Percentiles rank a stretch among this genome's conserved stretches.
These are phyloP conservation scores for Ataeniobius toweri DNA, from an alignment of 2,797 vertebrate genomes.

Conservation along the genomic window DNA sequence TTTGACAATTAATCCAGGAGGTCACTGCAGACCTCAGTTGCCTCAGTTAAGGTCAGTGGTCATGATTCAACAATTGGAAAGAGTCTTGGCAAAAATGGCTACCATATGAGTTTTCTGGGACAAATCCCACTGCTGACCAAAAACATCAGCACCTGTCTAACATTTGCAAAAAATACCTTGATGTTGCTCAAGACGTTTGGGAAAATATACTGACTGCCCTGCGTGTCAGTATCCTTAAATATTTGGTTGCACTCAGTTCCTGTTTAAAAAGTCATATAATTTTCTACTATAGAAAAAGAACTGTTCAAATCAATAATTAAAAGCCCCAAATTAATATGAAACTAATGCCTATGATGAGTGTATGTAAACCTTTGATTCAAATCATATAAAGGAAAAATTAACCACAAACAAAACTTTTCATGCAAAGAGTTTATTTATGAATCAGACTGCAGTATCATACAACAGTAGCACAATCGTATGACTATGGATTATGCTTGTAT, in stretches of 20 bases:
- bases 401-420: constrained; percentile 73
- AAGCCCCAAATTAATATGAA: not conserved
- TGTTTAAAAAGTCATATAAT: not conserved
- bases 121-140: no score
- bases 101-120: no score
- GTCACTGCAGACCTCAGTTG: no score
- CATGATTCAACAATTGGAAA: no score
- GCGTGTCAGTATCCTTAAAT: not conserved
- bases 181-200: no score
- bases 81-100: no score
- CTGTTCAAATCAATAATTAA: not conserved
- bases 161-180: no score
- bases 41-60: no score
- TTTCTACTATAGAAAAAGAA: not conserved
- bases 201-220: no score
- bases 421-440: constrained; percentile 86
- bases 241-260: not conserved
- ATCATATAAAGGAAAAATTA: constrained; percentile 23
- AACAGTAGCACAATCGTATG: constrained; percentile 82
- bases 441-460: constrained; percentile 82
- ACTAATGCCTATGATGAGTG: not conserved
- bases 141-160: no score
- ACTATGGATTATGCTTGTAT: constrained; percentile 80
- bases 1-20: no score
- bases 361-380: not conserved